A percentile compares a stretch with the other conserved stretches of the same genome.
Evolutionary conservation across 2,888 invertebrate species (phyloP).

Genomic region (Empis livida): DNA sequence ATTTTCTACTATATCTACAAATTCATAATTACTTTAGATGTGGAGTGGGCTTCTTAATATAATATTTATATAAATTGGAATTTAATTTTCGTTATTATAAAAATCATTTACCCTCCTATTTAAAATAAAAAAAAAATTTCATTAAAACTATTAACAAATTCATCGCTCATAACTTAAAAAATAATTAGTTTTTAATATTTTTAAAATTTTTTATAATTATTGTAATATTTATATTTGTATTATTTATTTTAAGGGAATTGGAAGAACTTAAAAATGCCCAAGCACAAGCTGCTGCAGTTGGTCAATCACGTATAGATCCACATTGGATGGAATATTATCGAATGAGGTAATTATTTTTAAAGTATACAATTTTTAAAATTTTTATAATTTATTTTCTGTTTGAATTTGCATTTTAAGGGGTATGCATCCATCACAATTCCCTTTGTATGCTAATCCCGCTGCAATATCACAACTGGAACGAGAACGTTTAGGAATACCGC

Average conservation of each 20-base stretch:
- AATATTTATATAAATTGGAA: too few species aligned
- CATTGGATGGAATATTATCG: slow-evolving; percentile 85
- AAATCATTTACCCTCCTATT: not conserved
- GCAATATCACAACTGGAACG: slow-evolving; percentile 73
- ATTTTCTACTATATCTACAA: too few species aligned
- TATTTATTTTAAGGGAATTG: slow-evolving; percentile 45
- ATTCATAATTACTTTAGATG: too few species aligned
- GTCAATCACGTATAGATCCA: slow-evolving; percentile 56
- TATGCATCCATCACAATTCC: slow-evolving; percentile 50
- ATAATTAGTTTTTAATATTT: not conserved
- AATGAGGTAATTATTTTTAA: slow-evolving; percentile 47
- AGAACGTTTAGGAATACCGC: slow-evolving; percentile 71
- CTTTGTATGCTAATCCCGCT: slow-evolving; percentile 59
- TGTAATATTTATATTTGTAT: slow-evolving; percentile 3
- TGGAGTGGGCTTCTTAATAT: too few species aligned
- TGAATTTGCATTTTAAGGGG: too few species aligned
- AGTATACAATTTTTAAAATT: too few species aligned
- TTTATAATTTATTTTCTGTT: too few species aligned
- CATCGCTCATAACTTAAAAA: not conserved
- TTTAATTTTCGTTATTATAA: too few species aligned
- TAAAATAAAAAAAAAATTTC: too few species aligned
- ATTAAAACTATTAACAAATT: not conserved
- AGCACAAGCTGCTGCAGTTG: slow-evolving; percentile 42
- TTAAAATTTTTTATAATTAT: slow-evolving; percentile 5
- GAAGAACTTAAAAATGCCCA: slow-evolving; percentile 71